phyloP scores from a whole-genome alignment of 2,113 vertebrate genomes.

The Ictidomys tridecemlineatus region DNA sequence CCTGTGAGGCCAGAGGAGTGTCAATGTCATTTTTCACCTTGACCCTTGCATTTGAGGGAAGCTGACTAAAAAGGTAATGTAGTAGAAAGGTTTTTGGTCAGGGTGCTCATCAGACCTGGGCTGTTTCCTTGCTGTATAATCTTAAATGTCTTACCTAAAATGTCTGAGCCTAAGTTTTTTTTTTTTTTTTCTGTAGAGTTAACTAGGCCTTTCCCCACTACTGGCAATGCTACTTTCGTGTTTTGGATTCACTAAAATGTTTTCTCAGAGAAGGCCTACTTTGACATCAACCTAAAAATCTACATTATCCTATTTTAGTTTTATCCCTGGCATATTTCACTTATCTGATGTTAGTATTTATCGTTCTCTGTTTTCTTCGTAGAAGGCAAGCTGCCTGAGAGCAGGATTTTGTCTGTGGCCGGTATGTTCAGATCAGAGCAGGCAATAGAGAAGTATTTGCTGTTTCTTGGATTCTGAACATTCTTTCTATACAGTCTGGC shows the following conservation, averaged over 20 bases:
- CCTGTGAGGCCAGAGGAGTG: neutral
- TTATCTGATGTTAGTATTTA: neutral
- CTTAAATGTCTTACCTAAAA: neutral
- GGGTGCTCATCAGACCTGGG: neutral
- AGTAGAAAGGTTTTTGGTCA: neutral
- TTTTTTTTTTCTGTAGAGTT: neutral
- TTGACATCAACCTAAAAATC: neutral
- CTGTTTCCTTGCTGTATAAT: neutral
- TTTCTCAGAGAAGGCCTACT: slow-evolving; percentile 13
- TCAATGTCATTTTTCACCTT: neutral
- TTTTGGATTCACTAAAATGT: neutral
- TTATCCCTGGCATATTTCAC: neutral
- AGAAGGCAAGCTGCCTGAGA: neutral
- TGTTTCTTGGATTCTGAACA: neutral
- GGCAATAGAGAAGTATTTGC: neutral
- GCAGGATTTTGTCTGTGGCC: neutral
- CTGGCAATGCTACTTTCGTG: slow-evolving; percentile 13
- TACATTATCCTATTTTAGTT: neutral
- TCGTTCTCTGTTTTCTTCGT: neutral
- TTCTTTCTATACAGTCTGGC: neutral
- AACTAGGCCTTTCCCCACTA: neutral
- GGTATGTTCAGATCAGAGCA: neutral
- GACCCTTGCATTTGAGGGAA: neutral
- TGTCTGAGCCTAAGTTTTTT: neutral
- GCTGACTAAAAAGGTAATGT: neutral